A percentile compares a stretch with the other conserved stretches of the same genome.
Evolutionary conservation across 2,113 vertebrate genomes (phyloP).

Genomic region (Dromiciops gliroides): DNA sequence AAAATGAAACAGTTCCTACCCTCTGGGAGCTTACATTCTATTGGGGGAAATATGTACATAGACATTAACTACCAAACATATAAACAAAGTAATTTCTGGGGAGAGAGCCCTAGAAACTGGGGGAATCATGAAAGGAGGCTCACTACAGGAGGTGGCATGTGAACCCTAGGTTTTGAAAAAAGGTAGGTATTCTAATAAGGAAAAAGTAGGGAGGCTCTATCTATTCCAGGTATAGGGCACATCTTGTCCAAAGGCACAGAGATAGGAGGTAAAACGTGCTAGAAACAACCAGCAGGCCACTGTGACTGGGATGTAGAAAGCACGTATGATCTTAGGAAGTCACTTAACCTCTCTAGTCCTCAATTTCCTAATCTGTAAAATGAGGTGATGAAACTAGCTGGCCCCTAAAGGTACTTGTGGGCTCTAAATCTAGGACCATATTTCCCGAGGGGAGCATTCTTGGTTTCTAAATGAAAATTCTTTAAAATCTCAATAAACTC

Average conservation of each 20-base stretch:
- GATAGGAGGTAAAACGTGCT: background rate
- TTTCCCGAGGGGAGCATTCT: background rate
- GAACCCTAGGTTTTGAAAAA: background rate
- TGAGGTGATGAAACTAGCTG: background rate
- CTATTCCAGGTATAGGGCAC: background rate
- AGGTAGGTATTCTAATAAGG: background rate
- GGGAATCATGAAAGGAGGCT: background rate
- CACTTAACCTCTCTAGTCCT: background rate
- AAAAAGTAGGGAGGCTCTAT: background rate
- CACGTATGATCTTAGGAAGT: background rate
- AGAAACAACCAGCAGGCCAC: background rate
- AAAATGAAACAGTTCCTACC: background rate
- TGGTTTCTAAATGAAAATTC: background rate
- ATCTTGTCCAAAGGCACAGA: background rate
- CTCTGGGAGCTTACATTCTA: background rate
- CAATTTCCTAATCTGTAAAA: background rate
- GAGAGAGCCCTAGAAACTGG: background rate
- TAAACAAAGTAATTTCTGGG: background rate
- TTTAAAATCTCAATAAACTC: background rate
- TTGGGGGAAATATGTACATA: background rate
- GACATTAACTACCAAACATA: background rate
- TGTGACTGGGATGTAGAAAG: background rate
- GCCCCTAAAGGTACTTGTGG: background rate
- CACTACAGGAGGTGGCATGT: background rate
- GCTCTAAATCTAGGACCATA: background rate